phyloP scores from a whole-genome alignment of 2,113 vertebrate species.

The Etheostoma spectabile region DNA sequence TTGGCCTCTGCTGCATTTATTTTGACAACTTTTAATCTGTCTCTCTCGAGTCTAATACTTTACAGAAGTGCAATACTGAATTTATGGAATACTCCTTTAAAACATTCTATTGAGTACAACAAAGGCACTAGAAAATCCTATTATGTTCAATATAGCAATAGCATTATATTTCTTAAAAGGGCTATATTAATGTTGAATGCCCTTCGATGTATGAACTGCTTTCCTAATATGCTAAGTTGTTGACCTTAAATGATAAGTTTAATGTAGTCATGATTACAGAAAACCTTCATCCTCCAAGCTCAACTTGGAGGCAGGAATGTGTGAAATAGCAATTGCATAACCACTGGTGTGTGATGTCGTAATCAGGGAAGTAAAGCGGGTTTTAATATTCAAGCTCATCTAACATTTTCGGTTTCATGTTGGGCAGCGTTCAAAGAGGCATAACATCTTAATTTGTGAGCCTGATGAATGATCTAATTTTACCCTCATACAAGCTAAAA shows the following conservation, averaged over 20 bases:
- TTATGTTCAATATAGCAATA: neutral
- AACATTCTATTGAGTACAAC: neutral
- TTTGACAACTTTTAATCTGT: neutral
- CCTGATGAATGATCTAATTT: slow-evolving; percentile 35
- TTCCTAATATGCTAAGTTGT: neutral
- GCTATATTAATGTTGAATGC: neutral
- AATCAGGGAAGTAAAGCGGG: slow-evolving; percentile 5
- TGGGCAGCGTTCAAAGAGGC: slow-evolving; percentile 8
- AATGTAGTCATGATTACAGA: slow-evolving; percentile 11
- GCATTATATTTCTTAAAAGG: slow-evolving; percentile 1
- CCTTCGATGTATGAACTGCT: neutral
- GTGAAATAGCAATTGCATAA: slow-evolving; percentile 30
- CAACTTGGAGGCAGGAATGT: slow-evolving; percentile 18
- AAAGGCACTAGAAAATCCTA: neutral
- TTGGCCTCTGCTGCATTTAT: neutral
- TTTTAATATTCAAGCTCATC: slow-evolving; percentile 26
- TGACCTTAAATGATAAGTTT: slow-evolving; percentile 4
- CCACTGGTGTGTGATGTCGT: slow-evolving; percentile 20
- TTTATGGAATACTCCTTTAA: neutral
- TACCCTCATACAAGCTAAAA: slow-evolving; percentile 9
- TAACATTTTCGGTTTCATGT: slow-evolving; percentile 5
- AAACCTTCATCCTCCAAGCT: slow-evolving; percentile 6
- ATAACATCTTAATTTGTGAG: slow-evolving; percentile 17
- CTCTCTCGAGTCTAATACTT: neutral
- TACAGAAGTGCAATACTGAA: neutral